Evolutionary conservation across 2,888 invertebrate genomes (phyloP).

Genomic region (Pristionchus mayeri): DNA sequence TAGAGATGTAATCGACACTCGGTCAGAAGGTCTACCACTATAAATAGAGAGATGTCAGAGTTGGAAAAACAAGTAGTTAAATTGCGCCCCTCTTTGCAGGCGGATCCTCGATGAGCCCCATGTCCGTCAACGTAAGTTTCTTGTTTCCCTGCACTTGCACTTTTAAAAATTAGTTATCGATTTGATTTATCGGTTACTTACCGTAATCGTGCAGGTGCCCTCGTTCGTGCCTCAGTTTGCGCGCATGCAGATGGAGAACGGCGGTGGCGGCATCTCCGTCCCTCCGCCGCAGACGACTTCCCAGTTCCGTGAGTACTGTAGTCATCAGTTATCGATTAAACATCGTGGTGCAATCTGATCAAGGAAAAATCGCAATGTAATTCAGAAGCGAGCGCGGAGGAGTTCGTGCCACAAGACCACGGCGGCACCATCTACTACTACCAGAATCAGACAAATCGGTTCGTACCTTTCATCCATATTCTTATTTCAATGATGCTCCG

Average conservation of each 20-base stretch:
- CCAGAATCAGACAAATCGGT: neutral
- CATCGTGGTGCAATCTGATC: no score
- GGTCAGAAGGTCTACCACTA: neutral
- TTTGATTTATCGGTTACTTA: neutral
- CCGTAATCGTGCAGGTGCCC: conserved; percentile 9
- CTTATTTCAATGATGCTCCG: neutral
- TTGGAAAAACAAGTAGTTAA: neutral
- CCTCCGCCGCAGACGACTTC: neutral
- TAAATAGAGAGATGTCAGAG: neutral
- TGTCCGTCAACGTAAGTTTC: conserved; percentile 48
- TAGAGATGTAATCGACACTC: neutral
- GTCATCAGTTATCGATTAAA: neutral
- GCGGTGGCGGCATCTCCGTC: neutral
- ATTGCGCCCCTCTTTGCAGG: neutral
- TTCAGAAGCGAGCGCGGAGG: neutral
- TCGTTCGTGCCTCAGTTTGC: conserved; percentile 46
- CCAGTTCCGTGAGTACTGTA: conserved; percentile 1
- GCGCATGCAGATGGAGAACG: conserved; percentile 35
- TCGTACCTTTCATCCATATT: neutral
- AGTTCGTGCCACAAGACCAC: conserved; percentile 4
- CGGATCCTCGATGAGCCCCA: conserved; percentile 37
- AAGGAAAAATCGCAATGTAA: no score
- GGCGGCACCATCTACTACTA: conserved; percentile 44
- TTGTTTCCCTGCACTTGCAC: no score
- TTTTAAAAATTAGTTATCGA: neutral